A percentile compares a stretch with the other conserved stretches of the same genome.
phyloP scores from a whole-genome alignment of 2,888 invertebrate genomes.

The Operophtera brumata region DNA sequence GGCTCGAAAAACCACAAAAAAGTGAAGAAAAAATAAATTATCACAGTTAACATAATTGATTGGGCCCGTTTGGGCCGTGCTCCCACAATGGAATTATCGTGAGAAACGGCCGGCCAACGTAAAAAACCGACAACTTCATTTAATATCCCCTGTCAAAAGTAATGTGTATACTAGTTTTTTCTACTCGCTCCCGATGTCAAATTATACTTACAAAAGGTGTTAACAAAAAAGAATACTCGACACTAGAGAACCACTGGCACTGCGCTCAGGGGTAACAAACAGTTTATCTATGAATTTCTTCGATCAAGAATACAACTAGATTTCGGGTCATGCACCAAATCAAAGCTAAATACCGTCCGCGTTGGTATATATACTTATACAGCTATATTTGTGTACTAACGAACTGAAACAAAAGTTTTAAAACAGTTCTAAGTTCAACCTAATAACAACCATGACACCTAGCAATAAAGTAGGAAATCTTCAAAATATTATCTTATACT shows the following conservation, averaged over 20 bases:
- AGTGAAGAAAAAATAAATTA: constrained; percentile 56
- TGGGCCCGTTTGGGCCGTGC: constrained; percentile 73
- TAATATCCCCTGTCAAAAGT: constrained; percentile 79
- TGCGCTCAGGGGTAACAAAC: constrained; percentile 59
- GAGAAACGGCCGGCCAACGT: constrained; percentile 59
- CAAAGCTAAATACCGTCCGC: too few species aligned
- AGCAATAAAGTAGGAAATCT: too few species aligned
- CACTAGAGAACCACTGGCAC: constrained; percentile 49
- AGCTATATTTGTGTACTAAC: too few species aligned
- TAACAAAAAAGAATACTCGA: constrained; percentile 68
- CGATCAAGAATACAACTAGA: too few species aligned
- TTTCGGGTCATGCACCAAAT: too few species aligned
- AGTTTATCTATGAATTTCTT: constrained; percentile 57
- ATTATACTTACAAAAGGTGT: constrained; percentile 80
- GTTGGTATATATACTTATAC: too few species aligned
- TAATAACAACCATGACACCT: too few species aligned
- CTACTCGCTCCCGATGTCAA: constrained; percentile 75
- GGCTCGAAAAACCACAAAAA: constrained; percentile 43
- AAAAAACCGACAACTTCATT: constrained; percentile 75
- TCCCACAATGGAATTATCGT: constrained; percentile 67
- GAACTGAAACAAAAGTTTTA: too few species aligned
- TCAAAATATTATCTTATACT: too few species aligned
- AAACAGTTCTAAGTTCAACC: too few species aligned
- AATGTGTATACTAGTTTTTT: constrained; percentile 77
- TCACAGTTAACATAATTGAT: constrained; percentile 79